Evolutionary conservation across 2,113 vertebrate species (phyloP).

Genomic region (Abramis brama): DNA sequence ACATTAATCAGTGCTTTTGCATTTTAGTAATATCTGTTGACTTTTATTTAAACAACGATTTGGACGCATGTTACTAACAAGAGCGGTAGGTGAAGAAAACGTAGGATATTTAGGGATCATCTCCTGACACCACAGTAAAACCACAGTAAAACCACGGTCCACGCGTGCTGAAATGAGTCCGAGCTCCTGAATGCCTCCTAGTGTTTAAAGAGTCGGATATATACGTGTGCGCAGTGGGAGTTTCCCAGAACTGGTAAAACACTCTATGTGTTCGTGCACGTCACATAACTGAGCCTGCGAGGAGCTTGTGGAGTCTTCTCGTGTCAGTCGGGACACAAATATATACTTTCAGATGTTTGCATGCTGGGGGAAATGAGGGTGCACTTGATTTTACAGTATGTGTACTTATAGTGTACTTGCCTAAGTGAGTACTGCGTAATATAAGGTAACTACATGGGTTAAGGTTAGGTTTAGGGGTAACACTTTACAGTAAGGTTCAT

Average conservation of each 20-base stretch:
- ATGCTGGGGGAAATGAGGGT: neutral
- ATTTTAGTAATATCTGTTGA: neutral
- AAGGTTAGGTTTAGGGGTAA: no score
- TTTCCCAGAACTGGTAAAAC: neutral
- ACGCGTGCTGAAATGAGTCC: neutral
- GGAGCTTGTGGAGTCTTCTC: neutral
- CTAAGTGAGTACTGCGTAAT: no score
- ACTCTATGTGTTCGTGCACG: neutral
- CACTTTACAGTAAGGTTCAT: no score
- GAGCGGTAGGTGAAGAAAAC: conserved; percentile 64
- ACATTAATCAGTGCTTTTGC: neutral
- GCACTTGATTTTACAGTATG: no score
- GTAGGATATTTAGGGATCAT: neutral
- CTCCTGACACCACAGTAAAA: conserved; percentile 13
- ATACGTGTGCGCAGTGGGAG: neutral
- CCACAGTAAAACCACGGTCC: neutral
- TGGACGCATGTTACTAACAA: conserved; percentile 2
- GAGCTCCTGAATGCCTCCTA: conserved; percentile 66
- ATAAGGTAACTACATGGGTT: no score
- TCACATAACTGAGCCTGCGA: neutral
- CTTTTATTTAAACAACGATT: neutral
- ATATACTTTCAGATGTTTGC: neutral
- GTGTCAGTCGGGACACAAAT: neutral
- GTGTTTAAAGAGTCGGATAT: conserved; percentile 39
- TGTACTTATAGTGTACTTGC: no score